Evolutionary conservation across 2,888 invertebrate genomes (phyloP).

Genomic region (Capitulum mitella): DNA sequence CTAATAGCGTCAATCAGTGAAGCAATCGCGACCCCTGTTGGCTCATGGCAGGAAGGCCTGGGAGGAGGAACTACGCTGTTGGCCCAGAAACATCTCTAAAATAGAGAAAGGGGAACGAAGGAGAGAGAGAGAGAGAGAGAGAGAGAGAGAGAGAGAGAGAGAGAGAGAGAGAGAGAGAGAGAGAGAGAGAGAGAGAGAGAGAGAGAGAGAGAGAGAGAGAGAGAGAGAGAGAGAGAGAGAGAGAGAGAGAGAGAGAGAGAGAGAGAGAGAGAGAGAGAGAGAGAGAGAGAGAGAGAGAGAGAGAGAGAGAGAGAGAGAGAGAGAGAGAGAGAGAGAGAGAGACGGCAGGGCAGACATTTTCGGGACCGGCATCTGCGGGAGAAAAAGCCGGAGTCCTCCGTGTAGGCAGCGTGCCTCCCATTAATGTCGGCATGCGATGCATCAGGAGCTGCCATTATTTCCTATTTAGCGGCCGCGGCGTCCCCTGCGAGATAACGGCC

Average conservation of each 20-base stretch:
- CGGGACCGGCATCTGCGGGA: not conserved
- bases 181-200: not conserved
- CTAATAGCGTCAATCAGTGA: too few species aligned
- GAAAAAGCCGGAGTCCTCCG: too few species aligned
- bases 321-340: slow-evolving; percentile 6
- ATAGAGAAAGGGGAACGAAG: too few species aligned
- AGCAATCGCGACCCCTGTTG: too few species aligned
- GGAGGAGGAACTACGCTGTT: too few species aligned
- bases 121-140: slow-evolving; percentile 2
- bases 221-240: slow-evolving; percentile 24
- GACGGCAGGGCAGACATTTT: not conserved
- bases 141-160: slow-evolving; percentile 23
- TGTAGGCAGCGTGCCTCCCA: not conserved
- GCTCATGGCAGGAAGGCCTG: too few species aligned
- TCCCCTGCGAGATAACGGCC: too few species aligned
- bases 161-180: slow-evolving; percentile 6
- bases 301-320: slow-evolving; percentile 20
- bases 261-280: slow-evolving; percentile 6
- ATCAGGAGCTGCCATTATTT: not conserved
- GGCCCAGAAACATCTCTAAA: too few species aligned
- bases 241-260: slow-evolving; percentile 25
- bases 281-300: slow-evolving; percentile 1
- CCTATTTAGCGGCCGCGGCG: not conserved
- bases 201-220: not conserved
- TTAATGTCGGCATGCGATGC: not conserved